phyloP scores from a whole-genome alignment of 2,113 vertebrate species.

The Hyla sarda region DNA sequence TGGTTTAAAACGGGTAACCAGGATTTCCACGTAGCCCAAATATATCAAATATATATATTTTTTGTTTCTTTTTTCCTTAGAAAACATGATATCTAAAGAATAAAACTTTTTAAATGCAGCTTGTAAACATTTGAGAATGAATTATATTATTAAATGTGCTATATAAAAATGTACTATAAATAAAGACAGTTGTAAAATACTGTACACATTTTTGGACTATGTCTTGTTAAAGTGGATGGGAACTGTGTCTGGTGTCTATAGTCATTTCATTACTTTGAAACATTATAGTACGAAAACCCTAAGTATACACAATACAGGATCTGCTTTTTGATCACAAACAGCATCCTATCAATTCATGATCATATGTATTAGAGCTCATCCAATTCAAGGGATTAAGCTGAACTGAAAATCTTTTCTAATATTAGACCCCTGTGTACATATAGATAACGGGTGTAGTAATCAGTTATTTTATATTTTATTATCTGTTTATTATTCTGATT shows the following conservation, averaged over 20 bases:
- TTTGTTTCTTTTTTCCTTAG: neutral
- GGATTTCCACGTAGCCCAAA: neutral
- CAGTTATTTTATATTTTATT: too few relatives aligned
- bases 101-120: constrained; percentile 37
- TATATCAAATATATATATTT: neutral
- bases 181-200: constrained; percentile 39
- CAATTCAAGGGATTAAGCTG: too few relatives aligned
- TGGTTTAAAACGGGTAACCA: neutral
- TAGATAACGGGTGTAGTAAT: too few relatives aligned
- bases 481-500: too few relatives aligned
- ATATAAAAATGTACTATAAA: constrained; percentile 39
- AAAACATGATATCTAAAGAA: constrained; percentile 29
- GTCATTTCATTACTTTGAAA: too few relatives aligned
- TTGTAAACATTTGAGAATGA: constrained; percentile 20
- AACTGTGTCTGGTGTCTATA: neutral
- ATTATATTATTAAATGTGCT: constrained; percentile 41
- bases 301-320: too few relatives aligned
- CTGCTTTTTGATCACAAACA: too few relatives aligned
- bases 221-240: constrained; percentile 17
- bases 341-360: too few relatives aligned
- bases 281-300: too few relatives aligned
- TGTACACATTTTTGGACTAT: neutral
- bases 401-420: too few relatives aligned
- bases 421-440: too few relatives aligned
- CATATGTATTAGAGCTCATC: too few relatives aligned